phyloP scores from a whole-genome alignment of 2,797 vertebrate genomes.

The Brachymystax lenok region DNA sequence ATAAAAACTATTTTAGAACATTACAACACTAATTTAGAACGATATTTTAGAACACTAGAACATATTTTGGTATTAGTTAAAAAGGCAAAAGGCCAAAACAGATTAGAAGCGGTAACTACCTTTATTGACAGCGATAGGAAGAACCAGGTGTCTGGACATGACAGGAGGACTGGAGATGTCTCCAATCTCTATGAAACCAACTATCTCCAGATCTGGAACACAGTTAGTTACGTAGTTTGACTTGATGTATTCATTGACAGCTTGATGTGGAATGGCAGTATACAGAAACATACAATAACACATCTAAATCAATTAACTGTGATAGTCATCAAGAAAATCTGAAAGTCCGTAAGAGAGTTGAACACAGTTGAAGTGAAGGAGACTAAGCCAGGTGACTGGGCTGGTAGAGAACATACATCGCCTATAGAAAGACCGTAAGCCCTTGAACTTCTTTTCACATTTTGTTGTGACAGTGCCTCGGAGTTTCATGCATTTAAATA shows the following conservation, averaged over 20 bases:
- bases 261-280: neutral
- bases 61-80: neutral
- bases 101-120: constrained; percentile 66
- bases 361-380: neutral
- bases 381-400: too few species aligned
- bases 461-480: too few species aligned
- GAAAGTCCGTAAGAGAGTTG: neutral
- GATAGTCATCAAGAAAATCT: neutral
- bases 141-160: constrained; percentile 92
- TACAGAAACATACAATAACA: neutral
- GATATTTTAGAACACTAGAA: too few species aligned
- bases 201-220: constrained; percentile 90
- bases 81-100: constrained; percentile 10
- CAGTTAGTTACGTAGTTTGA: neutral
- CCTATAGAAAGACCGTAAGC: too few species aligned
- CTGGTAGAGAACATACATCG: neutral
- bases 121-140: constrained; percentile 96
- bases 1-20: too few species aligned
- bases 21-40: too few species aligned
- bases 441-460: neutral
- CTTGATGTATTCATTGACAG: neutral
- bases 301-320: neutral
- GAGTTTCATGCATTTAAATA: too few species aligned
- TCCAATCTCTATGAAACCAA: constrained; percentile 97
- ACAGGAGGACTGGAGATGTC: constrained; percentile 98